Evolutionary conservation across 2,888 invertebrate genomes (phyloP).

Genomic region (Lamellibrachia satsuma): DNA sequence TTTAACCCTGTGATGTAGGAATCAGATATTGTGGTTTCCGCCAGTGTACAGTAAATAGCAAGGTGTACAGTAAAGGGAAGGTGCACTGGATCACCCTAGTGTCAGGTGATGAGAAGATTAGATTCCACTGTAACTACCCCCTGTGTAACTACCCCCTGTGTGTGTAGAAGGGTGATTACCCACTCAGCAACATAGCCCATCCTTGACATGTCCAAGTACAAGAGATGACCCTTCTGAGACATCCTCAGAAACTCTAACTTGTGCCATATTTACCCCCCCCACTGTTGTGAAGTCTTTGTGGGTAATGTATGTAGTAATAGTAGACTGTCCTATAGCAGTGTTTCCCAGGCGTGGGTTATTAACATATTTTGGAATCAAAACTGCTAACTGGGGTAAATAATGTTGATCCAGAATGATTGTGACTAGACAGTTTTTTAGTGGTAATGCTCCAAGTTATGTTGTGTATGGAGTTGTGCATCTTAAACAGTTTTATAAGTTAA

Average conservation of each 20-base stretch:
- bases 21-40: not conserved
- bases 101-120: constrained; percentile 6
- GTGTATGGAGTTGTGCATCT: not conserved
- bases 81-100: not conserved
- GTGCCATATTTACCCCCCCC: not conserved
- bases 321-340: not conserved
- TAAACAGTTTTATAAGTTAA: too few species aligned
- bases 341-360: not conserved
- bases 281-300: not conserved
- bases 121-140: not conserved
- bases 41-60: not conserved
- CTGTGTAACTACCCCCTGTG: not conserved
- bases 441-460: not conserved
- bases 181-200: not conserved
- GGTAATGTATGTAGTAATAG: not conserved
- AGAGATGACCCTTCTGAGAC: not conserved
- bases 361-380: not conserved
- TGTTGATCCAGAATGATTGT: not conserved
- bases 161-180: not conserved
- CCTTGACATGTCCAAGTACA: not conserved
- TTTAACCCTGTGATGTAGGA: not conserved
- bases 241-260: not conserved
- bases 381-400: not conserved
- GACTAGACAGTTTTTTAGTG: not conserved
- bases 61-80: not conserved